phyloP scores from a whole-genome alignment of 1,140 invertebrate genomes.

The Onthophagus taurus region DNA sequence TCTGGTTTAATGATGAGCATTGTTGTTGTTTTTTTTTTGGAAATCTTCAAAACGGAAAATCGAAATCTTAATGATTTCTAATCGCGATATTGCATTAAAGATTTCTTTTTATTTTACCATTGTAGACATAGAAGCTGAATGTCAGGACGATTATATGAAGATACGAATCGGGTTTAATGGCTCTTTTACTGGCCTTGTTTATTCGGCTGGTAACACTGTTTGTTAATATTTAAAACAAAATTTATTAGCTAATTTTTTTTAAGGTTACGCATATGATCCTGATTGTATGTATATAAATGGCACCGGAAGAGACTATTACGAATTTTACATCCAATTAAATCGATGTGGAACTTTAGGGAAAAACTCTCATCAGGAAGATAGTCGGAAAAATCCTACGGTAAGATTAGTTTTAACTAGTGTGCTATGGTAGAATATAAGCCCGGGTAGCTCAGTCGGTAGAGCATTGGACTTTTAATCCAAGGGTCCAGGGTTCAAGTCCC shows the following conservation, averaged over 20 bases:
- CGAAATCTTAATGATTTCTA: too few relatives aligned
- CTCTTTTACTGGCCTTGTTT: conserved; percentile 78
- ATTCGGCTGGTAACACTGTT: conserved; percentile 82
- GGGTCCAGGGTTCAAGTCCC: conserved; percentile 71
- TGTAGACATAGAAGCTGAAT: conserved; percentile 88
- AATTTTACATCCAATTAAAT: conserved; percentile 88
- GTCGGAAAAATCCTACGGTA: conserved; percentile 75
- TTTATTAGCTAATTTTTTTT: conserved; percentile 31
- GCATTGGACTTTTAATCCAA: conserved; percentile 72
- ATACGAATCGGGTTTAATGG: conserved; percentile 86
- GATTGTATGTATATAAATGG: conserved; percentile 94
- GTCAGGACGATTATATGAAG: conserved; percentile 93
- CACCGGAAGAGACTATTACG: conserved; percentile 81
- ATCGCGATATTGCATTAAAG: too few relatives aligned
- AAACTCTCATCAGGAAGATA: conserved; percentile 76
- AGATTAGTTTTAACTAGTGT: too few relatives aligned
- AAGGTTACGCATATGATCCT: conserved; percentile 86
- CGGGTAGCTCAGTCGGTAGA: conserved; percentile 71
- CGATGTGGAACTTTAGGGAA: conserved; percentile 84
- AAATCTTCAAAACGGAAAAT: too few relatives aligned
- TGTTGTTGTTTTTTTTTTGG: too few relatives aligned
- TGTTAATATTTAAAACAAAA: too few relatives aligned
- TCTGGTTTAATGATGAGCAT: too few relatives aligned
- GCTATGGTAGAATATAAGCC: too few relatives aligned
- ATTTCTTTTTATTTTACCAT: too few relatives aligned